Evolutionary conservation across 2,797 vertebrate genomes (phyloP).

Genomic region (Nannoperca obscura): DNA sequence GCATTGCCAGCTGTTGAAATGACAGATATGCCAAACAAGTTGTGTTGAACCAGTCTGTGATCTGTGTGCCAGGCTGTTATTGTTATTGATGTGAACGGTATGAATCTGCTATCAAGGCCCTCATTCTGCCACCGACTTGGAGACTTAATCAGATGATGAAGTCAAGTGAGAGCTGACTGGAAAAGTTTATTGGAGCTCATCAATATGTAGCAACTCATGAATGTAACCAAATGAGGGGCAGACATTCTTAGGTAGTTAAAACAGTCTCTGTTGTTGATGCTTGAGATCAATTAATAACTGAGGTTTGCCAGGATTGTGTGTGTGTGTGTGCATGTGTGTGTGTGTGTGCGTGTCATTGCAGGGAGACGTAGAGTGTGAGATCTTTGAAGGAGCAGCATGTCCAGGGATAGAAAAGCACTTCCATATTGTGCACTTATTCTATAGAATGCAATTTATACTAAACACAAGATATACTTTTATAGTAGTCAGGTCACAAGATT

Average conservation of each 20-base stretch:
- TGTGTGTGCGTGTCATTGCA: conserved; percentile 12
- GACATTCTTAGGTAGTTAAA: conserved; percentile 14
- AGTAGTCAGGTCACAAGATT: neutral
- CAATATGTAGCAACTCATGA: neutral
- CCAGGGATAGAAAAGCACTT: neutral
- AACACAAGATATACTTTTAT: neutral
- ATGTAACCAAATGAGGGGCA: conserved; percentile 18
- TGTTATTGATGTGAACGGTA: conserved; percentile 51
- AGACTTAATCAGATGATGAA: conserved; percentile 32
- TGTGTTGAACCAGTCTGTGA: conserved; percentile 49
- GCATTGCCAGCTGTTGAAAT: conserved; percentile 70
- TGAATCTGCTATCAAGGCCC: conserved; percentile 22
- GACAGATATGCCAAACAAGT: conserved; percentile 63
- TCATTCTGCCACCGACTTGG: conserved; percentile 6
- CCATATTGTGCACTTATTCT: neutral
- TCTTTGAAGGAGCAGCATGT: neutral
- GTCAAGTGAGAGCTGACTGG: conserved; percentile 32
- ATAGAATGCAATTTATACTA: neutral
- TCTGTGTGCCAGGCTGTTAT: conserved; percentile 50
- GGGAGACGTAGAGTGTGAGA: conserved; percentile 16
- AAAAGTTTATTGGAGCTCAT: neutral
- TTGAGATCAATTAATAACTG: conserved; percentile 21
- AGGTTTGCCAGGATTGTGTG: conserved; percentile 21
- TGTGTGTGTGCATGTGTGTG: conserved; percentile 3
- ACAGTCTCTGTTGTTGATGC: conserved; percentile 4